Evolutionary conservation across 1,140 invertebrate species (phyloP).

Genomic region (Augochlora pura): DNA sequence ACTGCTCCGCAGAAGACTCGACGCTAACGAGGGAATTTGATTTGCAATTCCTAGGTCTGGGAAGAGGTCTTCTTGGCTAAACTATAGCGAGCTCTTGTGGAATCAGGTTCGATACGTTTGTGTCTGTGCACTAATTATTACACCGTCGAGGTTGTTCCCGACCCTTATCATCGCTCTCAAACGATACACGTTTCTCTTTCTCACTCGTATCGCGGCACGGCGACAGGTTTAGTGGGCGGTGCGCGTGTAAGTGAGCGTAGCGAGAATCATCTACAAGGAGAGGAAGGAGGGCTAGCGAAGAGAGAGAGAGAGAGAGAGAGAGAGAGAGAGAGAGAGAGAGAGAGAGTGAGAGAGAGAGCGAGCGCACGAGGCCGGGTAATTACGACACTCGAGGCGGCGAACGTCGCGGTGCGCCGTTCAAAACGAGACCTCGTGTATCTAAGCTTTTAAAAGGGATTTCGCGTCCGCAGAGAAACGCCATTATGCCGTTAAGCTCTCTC

Average conservation of each 20-base stretch:
- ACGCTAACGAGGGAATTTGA: too few relatives aligned
- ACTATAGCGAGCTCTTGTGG: not conserved
- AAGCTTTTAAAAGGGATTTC: slow-evolving; percentile 46
- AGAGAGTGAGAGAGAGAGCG: slow-evolving; percentile 35
- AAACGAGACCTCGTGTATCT: slow-evolving; percentile 34
- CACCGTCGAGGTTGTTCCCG: slow-evolving; percentile 55
- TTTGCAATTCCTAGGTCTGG: too few relatives aligned
- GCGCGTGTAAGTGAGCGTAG: slow-evolving; percentile 58
- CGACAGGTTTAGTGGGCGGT: slow-evolving; percentile 61
- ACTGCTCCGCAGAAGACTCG: too few relatives aligned
- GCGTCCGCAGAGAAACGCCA: slow-evolving; percentile 30
- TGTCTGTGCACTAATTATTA: slow-evolving; percentile 75
- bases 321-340: not conserved
- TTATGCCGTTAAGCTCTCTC: slow-evolving; percentile 29
- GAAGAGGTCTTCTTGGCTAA: too few relatives aligned
- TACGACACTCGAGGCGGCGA: slow-evolving; percentile 69
- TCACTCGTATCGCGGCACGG: slow-evolving; percentile 45
- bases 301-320: too few relatives aligned
- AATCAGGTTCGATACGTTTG: slow-evolving; percentile 57
- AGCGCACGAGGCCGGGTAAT: slow-evolving; percentile 68
- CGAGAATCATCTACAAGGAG: slow-evolving; percentile 42
- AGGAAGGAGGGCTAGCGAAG: slow-evolving; percentile 25
- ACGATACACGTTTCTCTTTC: slow-evolving; percentile 39
- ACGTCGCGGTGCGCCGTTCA: slow-evolving; percentile 26
- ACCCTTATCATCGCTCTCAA: slow-evolving; percentile 28